A percentile compares a stretch with the other conserved stretches of the same genome.
Conservation (phyloP, 2,113 vertebrate genomes). For the Acrocephalus kingi region DNA sequence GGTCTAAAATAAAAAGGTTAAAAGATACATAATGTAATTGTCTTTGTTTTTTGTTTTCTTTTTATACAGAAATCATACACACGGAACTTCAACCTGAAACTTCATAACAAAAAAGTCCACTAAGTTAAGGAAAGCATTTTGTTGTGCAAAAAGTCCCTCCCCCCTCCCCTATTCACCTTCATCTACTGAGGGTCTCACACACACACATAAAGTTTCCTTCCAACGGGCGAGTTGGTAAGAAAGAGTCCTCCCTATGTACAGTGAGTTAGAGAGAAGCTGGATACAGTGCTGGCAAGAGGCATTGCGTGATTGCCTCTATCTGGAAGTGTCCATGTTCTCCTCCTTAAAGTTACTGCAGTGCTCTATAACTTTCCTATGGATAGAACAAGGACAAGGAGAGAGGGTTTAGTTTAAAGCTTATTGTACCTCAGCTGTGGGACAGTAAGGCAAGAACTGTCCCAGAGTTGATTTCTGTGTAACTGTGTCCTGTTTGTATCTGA, state of each 20-base stretch:
- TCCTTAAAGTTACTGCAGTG: slow-evolving; percentile 96
- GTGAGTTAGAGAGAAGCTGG: slow-evolving; percentile 72
- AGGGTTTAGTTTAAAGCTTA: slow-evolving; percentile 9
- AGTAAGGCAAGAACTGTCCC: background rate
- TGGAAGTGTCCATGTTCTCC: slow-evolving; percentile 95
- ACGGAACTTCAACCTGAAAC: slow-evolving; percentile 76
- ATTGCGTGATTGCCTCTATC: slow-evolving; percentile 75
- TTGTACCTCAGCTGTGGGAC: background rate
- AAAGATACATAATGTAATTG: slow-evolving; percentile 52
- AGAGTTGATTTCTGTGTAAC: background rate
- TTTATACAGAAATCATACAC: slow-evolving; percentile 80
- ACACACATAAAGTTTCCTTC: slow-evolving; percentile 63
- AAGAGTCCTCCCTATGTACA: slow-evolving; percentile 74
- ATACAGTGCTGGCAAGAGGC: slow-evolving; percentile 71
- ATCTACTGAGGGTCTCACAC: slow-evolving; percentile 63
- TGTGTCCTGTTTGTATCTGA: background rate
- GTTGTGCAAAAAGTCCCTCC: slow-evolving; percentile 79
- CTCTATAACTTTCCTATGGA: slow-evolving; percentile 91
- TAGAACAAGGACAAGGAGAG: slow-evolving; percentile 37
- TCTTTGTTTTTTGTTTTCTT: slow-evolving; percentile 56
- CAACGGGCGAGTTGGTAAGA: slow-evolving; percentile 55
- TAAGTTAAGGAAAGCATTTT: slow-evolving; percentile 76
- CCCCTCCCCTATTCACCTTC: slow-evolving; percentile 63
- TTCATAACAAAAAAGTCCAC: slow-evolving; percentile 77
- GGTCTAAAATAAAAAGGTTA: slow-evolving; percentile 52